These are phyloP conservation scores for Omphaloscelis lunosa DNA, from an alignment of 2,888 invertebrate genomes.

Conservation along the genomic window DNA sequence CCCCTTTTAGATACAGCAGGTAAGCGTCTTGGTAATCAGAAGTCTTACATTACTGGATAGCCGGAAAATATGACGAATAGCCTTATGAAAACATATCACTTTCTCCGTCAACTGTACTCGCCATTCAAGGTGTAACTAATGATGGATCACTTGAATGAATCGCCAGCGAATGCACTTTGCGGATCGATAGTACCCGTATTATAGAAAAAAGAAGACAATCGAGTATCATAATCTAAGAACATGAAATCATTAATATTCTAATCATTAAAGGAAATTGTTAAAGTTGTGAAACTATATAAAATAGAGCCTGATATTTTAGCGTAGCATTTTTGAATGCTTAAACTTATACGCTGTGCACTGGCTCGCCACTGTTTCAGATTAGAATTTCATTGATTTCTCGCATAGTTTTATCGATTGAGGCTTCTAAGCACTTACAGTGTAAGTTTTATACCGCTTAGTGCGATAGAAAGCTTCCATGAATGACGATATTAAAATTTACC, in stretches of 20 bases:
- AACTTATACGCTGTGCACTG: neutral
- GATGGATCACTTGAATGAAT: constrained; percentile 67
- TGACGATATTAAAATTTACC: neutral
- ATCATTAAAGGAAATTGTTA: constrained; percentile 6
- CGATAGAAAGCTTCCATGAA: neutral
- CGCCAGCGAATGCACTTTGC: constrained; percentile 63
- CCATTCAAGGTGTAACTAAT: constrained; percentile 67
- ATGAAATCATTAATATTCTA: constrained; percentile 54
- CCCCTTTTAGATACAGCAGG: neutral
- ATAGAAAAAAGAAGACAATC: constrained; percentile 42
- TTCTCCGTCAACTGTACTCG: constrained; percentile 44
- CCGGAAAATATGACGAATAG: neutral
- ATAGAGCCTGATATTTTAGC: neutral
- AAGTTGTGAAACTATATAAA: constrained; percentile 2
- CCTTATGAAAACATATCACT: constrained; percentile 30
- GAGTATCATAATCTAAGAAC: constrained; percentile 41
- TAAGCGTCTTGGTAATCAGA: neutral
- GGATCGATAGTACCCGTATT: constrained; percentile 51
- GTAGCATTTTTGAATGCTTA: neutral
- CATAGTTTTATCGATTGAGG: neutral
- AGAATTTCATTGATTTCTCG: neutral
- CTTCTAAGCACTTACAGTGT: neutral
- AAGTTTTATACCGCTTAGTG: neutral
- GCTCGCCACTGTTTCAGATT: neutral
- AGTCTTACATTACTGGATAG: neutral